Evolutionary conservation across 1,140 invertebrate genomes (phyloP).

Genomic region (Solenopsis invicta): DNA sequence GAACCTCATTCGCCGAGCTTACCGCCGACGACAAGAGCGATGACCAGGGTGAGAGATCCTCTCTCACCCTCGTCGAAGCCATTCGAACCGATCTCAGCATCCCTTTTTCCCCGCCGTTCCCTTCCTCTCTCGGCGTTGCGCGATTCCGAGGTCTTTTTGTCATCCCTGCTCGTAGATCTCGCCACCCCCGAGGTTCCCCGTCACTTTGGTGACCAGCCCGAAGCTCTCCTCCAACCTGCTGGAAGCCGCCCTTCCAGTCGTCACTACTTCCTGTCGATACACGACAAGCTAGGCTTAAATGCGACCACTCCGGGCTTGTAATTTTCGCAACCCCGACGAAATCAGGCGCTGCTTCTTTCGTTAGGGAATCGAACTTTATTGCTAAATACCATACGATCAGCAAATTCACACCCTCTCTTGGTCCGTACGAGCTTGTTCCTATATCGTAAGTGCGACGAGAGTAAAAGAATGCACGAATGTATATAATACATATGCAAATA

Average conservation of each 20-base stretch:
- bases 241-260: conserved; percentile 64
- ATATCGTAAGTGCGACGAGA: conserved; percentile 14
- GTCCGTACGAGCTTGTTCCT: not conserved
- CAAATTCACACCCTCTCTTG: conserved; percentile 77
- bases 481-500: not conserved
- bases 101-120: not conserved
- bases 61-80: conserved; percentile 68
- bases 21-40: conserved; percentile 74
- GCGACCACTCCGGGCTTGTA: conserved; percentile 82
- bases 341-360: conserved; percentile 85
- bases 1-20: conserved; percentile 66
- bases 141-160: conserved; percentile 80
- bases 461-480: not conserved
- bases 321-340: conserved; percentile 86
- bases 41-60: conserved; percentile 72
- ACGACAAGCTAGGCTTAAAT: conserved; percentile 80
- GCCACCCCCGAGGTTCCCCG: conserved; percentile 68
- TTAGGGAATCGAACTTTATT: conserved; percentile 86
- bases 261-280: conserved; percentile 77
- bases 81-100: conserved; percentile 76
- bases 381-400: conserved; percentile 87
- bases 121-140: conserved; percentile 58
- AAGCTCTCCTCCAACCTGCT: conserved; percentile 65
- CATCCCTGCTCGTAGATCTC: conserved; percentile 82
- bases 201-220: conserved; percentile 80